Conservation (phyloP, 2,113 vertebrate genomes). For the Percopsis transmontana region DNA sequence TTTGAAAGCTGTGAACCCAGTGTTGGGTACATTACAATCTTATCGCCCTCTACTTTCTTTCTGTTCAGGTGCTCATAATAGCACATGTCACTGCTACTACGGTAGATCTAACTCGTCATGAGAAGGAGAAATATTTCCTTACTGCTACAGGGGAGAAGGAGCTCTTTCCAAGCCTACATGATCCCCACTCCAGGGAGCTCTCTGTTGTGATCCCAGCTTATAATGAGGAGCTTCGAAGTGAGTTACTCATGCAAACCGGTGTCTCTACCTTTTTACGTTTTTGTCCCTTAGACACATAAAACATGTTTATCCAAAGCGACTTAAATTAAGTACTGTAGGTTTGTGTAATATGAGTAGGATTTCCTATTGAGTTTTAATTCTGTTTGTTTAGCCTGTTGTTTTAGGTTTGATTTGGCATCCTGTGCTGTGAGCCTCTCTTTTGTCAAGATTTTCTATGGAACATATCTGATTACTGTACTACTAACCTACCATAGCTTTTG, state of each 20-base stretch:
- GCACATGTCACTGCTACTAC: constrained; percentile 86
- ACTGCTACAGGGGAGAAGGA: constrained; percentile 75
- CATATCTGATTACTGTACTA: no score
- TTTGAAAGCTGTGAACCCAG: no score
- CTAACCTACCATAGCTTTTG: no score
- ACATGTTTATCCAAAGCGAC: not conserved
- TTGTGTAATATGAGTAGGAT: no score
- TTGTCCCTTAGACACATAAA: not conserved
- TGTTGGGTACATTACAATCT: not conserved
- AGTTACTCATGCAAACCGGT: constrained; percentile 28
- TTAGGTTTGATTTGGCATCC: not conserved
- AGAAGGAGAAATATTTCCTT: constrained; percentile 86
- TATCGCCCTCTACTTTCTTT: constrained; percentile 4
- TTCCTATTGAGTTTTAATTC: no score
- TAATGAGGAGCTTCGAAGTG: constrained; percentile 87
- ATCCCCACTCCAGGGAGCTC: constrained; percentile 82
- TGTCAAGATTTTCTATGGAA: not conserved
- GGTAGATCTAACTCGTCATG: constrained; percentile 69
- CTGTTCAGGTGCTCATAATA: constrained; percentile 76
- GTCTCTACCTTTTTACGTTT: not conserved
- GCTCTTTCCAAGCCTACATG: constrained; percentile 82
- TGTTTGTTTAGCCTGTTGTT: not conserved
- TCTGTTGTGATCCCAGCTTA: constrained; percentile 93
- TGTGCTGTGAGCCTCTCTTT: not conserved
- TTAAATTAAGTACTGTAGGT: not conserved